These are phyloP conservation scores for Myotis lucifugus DNA, from an alignment of 2,113 vertebrate species.

Conservation along the genomic window DNA sequence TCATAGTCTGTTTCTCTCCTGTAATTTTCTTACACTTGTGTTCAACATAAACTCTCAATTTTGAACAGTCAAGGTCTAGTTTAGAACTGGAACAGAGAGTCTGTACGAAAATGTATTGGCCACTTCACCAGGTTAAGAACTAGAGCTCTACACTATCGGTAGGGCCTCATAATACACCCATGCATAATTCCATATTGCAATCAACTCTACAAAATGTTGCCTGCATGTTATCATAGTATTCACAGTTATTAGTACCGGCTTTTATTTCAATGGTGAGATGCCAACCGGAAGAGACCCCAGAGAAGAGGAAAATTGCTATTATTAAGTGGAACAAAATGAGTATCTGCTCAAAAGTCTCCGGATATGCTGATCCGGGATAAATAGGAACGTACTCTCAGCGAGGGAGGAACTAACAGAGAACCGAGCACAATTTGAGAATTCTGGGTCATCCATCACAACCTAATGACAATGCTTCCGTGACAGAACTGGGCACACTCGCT, in stretches of 20 bases:
- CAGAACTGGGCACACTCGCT: slow-evolving; percentile 62
- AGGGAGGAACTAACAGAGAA: not conserved
- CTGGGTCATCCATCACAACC: slow-evolving; percentile 61
- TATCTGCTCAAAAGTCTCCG: not conserved
- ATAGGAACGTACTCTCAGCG: not conserved
- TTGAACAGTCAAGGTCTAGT: not conserved
- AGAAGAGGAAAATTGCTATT: not conserved
- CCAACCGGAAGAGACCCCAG: not conserved
- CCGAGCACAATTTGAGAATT: slow-evolving; percentile 25
- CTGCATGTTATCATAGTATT: not conserved
- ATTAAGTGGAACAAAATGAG: not conserved
- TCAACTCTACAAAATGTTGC: not conserved
- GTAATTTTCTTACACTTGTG: not conserved
- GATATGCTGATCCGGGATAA: slow-evolving; percentile 46
- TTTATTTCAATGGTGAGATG: not conserved
- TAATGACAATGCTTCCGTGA: slow-evolving; percentile 75
- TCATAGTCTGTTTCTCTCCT: not conserved
- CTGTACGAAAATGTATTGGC: not conserved
- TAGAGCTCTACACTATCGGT: not conserved
- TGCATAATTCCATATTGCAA: not conserved
- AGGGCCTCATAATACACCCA: not conserved
- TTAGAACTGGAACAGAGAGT: not conserved
- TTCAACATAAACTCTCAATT: not conserved
- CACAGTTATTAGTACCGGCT: not conserved
- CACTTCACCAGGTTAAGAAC: not conserved